Conservation (phyloP, 2,888 invertebrate genomes). For the Polymixis flavicincta region DNA sequence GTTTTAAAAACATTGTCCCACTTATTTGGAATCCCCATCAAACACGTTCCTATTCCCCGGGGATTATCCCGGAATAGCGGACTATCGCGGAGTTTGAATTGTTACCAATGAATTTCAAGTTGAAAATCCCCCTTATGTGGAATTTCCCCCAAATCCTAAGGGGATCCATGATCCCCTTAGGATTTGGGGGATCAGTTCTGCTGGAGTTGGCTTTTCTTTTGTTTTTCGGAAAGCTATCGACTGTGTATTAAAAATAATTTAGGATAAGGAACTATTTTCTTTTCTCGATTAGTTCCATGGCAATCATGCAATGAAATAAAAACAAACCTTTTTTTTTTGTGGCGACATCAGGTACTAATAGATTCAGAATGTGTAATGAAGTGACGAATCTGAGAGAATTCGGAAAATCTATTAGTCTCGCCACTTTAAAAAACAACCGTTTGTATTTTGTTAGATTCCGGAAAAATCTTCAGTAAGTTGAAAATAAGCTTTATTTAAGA, state of each 20-base stretch:
- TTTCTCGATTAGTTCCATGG: neutral
- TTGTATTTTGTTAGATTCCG: too few relatives aligned
- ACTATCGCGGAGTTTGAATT: conserved; percentile 64
- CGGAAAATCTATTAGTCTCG: too few relatives aligned
- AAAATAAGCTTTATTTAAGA: too few relatives aligned
- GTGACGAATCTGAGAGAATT: too few relatives aligned
- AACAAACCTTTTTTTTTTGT: neutral
- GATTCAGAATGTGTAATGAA: too few relatives aligned
- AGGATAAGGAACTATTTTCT: neutral
- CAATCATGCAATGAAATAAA: neutral
- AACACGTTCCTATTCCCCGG: conserved; percentile 46
- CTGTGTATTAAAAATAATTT: conserved; percentile 41
- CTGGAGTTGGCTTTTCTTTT: conserved; percentile 55
- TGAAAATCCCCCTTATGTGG: conserved; percentile 53
- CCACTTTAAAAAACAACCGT: too few relatives aligned
- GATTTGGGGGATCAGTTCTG: conserved; percentile 53
- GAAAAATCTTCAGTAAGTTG: too few relatives aligned
- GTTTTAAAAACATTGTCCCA: conserved; percentile 48
- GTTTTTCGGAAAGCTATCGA: conserved; percentile 25
- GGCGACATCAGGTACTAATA: too few relatives aligned
- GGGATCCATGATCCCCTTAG: conserved; percentile 59
- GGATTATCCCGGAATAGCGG: conserved; percentile 51
- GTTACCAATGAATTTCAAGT: conserved; percentile 67
- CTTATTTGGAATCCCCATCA: conserved; percentile 40
- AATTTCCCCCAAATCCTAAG: too few relatives aligned